A percentile compares a stretch with the other conserved stretches of the same genome.
phyloP scores from a whole-genome alignment of 2,797 vertebrate species.

The Enoplosus armatus region DNA sequence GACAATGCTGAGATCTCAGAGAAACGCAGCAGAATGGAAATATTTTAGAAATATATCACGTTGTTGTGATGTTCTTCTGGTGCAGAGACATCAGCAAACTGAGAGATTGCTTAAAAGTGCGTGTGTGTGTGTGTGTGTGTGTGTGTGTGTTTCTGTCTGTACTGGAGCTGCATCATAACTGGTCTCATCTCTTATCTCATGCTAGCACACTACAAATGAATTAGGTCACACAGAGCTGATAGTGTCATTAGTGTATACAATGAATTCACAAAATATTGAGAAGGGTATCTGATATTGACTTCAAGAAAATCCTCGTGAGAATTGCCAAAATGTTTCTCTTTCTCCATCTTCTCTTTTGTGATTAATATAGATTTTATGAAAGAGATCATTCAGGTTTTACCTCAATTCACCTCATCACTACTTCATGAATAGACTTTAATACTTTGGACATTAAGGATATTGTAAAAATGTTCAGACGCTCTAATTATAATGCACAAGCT shows the following conservation, averaged over 20 bases:
- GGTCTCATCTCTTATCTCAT: slow-evolving; percentile 23
- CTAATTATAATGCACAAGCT: slow-evolving; percentile 1
- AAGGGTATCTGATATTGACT: neutral
- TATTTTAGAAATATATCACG: slow-evolving; percentile 27
- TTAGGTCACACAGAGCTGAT: slow-evolving; percentile 20
- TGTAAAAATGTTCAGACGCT: slow-evolving; percentile 6
- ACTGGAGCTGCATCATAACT: slow-evolving; percentile 17
- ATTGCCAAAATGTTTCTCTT: neutral
- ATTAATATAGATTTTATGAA: slow-evolving; percentile 19
- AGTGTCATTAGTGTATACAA: slow-evolving; percentile 27
- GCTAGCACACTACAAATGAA: slow-evolving; percentile 18
- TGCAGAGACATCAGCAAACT: slow-evolving; percentile 39
- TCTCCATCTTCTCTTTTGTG: slow-evolving; percentile 18
- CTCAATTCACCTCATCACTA: slow-evolving; percentile 10
- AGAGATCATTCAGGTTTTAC: slow-evolving; percentile 20
- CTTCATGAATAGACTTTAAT: slow-evolving; percentile 9
- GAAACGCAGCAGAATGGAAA: slow-evolving; percentile 50
- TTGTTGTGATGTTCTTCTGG: slow-evolving; percentile 16
- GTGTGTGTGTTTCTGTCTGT: slow-evolving; percentile 9
- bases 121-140: neutral
- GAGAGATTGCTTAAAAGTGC: slow-evolving; percentile 7
- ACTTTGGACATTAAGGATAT: neutral
- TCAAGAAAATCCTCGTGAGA: slow-evolving; percentile 3
- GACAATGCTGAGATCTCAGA: slow-evolving; percentile 47
- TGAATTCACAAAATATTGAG: slow-evolving; percentile 23